Conservation (phyloP, 2,797 vertebrate species). For the Arnoldichthys spilopterus region DNA sequence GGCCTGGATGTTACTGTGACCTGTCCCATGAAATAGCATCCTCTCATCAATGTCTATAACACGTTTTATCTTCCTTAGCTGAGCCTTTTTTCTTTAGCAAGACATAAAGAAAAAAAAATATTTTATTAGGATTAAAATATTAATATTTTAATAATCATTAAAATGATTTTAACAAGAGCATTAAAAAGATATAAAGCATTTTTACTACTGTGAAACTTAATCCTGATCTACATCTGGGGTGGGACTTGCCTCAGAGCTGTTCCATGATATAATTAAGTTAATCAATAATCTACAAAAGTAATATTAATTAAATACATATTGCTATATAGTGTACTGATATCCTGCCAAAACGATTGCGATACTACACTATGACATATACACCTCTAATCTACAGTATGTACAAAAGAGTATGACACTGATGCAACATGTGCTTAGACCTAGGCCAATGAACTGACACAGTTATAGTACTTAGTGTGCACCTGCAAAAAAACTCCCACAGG, state of each 20-base stretch:
- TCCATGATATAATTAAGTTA: no score
- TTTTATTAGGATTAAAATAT: no score
- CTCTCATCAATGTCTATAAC: constrained; percentile 88
- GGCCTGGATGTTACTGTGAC: constrained; percentile 92
- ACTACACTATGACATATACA: no score
- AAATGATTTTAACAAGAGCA: not conserved
- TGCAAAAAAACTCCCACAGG: constrained; percentile 98
- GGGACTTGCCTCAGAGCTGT: no score
- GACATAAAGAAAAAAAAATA: constrained; percentile 54
- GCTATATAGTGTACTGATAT: no score
- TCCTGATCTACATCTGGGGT: no score
- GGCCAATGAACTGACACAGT: not conserved
- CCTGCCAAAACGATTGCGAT: no score
- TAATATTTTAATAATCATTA: not conserved
- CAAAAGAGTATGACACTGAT: no score
- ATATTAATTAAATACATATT: no score
- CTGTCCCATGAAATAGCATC: constrained; percentile 96
- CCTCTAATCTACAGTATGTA: no score
- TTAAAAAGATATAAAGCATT: not conserved
- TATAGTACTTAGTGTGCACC: constrained; percentile 73
- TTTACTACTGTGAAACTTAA: not conserved
- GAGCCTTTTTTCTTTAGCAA: constrained; percentile 88
- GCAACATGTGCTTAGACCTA: not conserved
- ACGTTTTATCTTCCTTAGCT: constrained; percentile 91
- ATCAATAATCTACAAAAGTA: no score